Conservation (phyloP, 2,113 vertebrate species). For the Aviceda subcristata region DNA sequence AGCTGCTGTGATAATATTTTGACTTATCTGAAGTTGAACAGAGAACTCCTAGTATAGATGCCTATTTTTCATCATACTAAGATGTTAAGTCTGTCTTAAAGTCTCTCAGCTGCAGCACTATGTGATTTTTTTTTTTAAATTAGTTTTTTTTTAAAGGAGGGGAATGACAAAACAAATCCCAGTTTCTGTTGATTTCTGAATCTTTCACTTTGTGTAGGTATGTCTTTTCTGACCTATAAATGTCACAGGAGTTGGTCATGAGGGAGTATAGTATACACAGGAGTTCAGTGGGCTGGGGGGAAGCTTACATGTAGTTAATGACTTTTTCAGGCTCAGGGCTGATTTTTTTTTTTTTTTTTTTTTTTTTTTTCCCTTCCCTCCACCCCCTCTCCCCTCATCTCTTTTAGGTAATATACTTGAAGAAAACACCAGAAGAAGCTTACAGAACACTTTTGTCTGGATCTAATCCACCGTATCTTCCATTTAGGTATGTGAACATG, state of each 20-base stretch:
- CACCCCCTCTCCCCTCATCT: neutral
- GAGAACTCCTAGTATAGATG: neutral
- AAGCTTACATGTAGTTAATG: neutral
- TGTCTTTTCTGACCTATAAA: neutral
- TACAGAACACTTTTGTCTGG: conserved; percentile 88
- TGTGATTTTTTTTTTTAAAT: neutral
- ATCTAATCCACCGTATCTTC: conserved; percentile 89
- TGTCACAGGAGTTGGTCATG: neutral
- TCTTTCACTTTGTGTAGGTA: neutral
- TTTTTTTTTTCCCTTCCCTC: too few relatives aligned
- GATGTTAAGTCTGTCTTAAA: neutral
- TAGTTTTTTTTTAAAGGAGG: neutral
- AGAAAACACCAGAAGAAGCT: conserved; percentile 94
- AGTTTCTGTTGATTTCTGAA: neutral
- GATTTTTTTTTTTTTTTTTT: neutral
- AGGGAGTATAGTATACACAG: neutral
- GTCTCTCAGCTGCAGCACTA: neutral
- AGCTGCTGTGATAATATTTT: neutral
- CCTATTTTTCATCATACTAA: neutral
- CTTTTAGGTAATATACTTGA: conserved; percentile 91
- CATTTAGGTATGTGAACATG: conserved; percentile 86
- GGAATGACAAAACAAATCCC: neutral
- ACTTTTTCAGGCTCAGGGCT: neutral
- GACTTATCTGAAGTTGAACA: neutral
- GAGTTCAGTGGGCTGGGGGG: neutral